A percentile compares a stretch with the other conserved stretches of the same genome.
Conservation (phyloP, 2,797 vertebrate species). For the Phalanger gymnotis region DNA sequence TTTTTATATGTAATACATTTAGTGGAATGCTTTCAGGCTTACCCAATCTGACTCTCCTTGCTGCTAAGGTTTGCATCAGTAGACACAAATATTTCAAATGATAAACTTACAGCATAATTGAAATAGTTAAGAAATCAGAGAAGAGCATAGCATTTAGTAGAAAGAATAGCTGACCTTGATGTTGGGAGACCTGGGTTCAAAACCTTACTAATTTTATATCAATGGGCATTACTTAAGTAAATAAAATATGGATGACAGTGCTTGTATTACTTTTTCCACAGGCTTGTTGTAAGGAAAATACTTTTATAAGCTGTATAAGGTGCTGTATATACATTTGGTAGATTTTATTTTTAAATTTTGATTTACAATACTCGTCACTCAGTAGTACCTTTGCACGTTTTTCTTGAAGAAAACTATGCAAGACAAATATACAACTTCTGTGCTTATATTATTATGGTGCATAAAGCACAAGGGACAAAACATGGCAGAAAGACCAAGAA, state of each 20-base stretch:
- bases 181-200: not conserved
- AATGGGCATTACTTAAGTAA: not conserved
- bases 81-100: slow-evolving; percentile 68
- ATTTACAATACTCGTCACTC: slow-evolving; percentile 59
- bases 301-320: not conserved
- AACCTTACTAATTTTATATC: not conserved
- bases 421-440: not conserved
- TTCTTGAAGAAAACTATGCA: slow-evolving; percentile 44
- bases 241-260: not conserved
- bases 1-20: not conserved
- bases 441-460: slow-evolving; percentile 68
- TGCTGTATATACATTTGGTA: not conserved
- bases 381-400: slow-evolving; percentile 61
- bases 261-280: not conserved
- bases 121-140: not conserved
- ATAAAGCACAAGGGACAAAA: slow-evolving; percentile 65
- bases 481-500: slow-evolving; percentile 60
- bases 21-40: not conserved
- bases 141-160: not conserved
- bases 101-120: slow-evolving; percentile 13
- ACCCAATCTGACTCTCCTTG: not conserved
- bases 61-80: slow-evolving; percentile 43
- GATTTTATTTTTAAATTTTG: slow-evolving; percentile 68
- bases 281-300: not conserved
- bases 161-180: not conserved